Conservation (phyloP, 1,140 invertebrate genomes). For the Microplitis demolitor region DNA sequence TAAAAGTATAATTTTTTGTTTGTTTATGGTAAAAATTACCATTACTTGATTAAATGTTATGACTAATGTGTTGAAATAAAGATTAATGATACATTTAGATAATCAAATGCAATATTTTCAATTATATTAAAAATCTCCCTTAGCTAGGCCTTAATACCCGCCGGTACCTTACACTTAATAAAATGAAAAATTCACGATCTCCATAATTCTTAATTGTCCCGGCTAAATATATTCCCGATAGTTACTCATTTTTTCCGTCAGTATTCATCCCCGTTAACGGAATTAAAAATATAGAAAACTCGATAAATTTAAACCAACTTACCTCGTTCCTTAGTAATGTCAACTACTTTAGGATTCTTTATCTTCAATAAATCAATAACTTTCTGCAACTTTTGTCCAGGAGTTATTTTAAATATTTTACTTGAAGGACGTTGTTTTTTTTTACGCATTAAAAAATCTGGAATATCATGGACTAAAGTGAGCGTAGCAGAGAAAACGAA, state of each 20-base stretch:
- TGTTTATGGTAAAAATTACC: too few species aligned
- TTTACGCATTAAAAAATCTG: slow-evolving; percentile 74
- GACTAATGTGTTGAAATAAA: too few species aligned
- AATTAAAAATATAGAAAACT: slow-evolving; percentile 14
- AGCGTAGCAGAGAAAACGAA: slow-evolving; percentile 98
- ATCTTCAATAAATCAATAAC: slow-evolving; percentile 79
- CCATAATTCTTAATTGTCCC: too few species aligned
- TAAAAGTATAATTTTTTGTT: too few species aligned
- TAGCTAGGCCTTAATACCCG: too few species aligned
- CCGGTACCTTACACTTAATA: too few species aligned
- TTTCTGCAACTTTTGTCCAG: slow-evolving; percentile 73
- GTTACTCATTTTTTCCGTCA: background rate
- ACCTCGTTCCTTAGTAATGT: slow-evolving; percentile 81
- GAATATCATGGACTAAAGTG: slow-evolving; percentile 85
- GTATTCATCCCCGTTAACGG: slow-evolving; percentile 1
- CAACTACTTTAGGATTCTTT: slow-evolving; percentile 89
- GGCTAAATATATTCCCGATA: too few species aligned
- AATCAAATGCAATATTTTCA: too few species aligned
- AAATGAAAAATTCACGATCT: too few species aligned
- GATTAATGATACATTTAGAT: too few species aligned
- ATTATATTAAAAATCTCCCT: too few species aligned
- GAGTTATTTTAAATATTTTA: slow-evolving; percentile 71
- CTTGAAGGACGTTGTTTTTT: slow-evolving; percentile 60
- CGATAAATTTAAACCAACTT: slow-evolving; percentile 3
- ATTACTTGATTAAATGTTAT: too few species aligned